phyloP scores from a whole-genome alignment of 2,888 invertebrate species.

The Gandaritis pyraliata region DNA sequence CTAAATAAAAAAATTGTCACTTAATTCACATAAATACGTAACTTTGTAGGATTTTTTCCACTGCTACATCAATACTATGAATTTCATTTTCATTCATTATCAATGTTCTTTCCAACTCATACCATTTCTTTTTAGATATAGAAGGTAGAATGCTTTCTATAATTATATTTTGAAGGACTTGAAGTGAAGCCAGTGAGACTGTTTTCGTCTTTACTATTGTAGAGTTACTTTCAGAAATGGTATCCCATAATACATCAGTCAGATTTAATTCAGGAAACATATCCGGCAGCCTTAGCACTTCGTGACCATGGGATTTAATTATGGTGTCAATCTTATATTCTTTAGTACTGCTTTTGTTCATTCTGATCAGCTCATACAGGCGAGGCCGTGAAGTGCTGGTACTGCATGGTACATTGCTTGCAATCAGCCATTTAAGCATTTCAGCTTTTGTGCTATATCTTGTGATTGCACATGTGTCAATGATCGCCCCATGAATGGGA shows the following conservation, averaged over 20 bases:
- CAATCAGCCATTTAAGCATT: constrained; percentile 56
- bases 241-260: constrained; percentile 54
- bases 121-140: constrained; percentile 16
- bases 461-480: constrained; percentile 44
- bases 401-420: constrained; percentile 57
- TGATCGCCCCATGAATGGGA: constrained; percentile 45
- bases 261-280: constrained; percentile 55
- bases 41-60: constrained; percentile 46
- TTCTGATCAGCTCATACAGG: constrained; percentile 57
- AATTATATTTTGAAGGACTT: constrained; percentile 20
- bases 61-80: constrained; percentile 45
- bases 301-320: constrained; percentile 57
- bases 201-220: not conserved
- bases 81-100: constrained; percentile 47
- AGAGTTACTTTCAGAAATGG: constrained; percentile 30
- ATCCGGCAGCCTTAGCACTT: constrained; percentile 56
- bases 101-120: constrained; percentile 39
- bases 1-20: not conserved
- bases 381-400: constrained; percentile 55
- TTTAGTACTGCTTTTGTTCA: constrained; percentile 36
- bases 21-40: constrained; percentile 15
- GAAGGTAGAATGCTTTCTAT: constrained; percentile 15
- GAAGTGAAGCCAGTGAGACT: not conserved
- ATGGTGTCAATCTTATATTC: constrained; percentile 51
- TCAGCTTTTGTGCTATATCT: constrained; percentile 56